phyloP scores from a whole-genome alignment of 2,113 vertebrate genomes.

The Neopipo cinnamomea region DNA sequence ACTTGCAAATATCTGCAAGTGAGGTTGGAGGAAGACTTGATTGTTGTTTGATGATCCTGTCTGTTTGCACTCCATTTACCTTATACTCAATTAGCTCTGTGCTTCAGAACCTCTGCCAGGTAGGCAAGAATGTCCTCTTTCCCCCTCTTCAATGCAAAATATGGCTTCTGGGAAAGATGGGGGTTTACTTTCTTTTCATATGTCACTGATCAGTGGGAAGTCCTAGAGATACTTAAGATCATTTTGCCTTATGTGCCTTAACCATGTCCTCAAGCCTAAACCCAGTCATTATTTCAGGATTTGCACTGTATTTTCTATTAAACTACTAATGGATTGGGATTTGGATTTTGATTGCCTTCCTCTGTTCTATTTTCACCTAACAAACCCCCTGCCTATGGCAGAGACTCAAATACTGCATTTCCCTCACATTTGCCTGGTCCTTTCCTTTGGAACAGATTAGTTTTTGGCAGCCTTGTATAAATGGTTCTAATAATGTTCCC shows the following conservation, averaged over 20 bases:
- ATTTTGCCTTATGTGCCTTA: background rate
- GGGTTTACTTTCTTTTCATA: background rate
- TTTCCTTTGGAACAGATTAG: background rate
- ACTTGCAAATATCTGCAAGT: background rate
- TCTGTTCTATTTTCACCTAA: background rate
- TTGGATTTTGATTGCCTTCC: background rate
- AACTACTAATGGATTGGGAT: background rate
- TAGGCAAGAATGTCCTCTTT: background rate
- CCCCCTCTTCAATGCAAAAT: background rate
- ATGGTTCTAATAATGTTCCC: background rate
- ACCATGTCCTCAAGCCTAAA: background rate
- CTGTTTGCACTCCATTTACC: background rate
- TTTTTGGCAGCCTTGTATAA: background rate
- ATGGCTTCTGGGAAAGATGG: background rate
- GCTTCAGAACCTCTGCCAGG: background rate
- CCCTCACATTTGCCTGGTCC: background rate
- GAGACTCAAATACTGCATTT: background rate
- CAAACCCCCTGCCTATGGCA: background rate
- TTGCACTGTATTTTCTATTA: background rate
- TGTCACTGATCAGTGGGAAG: background rate
- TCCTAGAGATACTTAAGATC: background rate
- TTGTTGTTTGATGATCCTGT: background rate
- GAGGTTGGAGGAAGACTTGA: background rate
- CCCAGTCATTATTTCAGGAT: background rate
- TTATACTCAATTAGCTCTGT: background rate